Percentiles rank a stretch among this genome's conserved stretches.
Conservation (phyloP, 2,797 vertebrate species). For the Syndactyla subalaris region DNA sequence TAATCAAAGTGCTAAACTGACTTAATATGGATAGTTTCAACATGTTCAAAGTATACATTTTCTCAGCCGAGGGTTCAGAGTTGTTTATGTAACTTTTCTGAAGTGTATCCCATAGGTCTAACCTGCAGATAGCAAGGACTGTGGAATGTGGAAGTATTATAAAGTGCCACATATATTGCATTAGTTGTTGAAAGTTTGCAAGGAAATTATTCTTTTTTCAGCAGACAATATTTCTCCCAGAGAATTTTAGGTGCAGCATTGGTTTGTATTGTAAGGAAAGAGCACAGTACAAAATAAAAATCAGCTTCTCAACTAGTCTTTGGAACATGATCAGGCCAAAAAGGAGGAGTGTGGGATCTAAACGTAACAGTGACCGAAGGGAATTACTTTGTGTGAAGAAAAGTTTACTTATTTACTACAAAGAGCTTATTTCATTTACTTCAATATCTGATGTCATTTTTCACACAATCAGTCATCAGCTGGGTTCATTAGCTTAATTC, state of each 20-base stretch:
- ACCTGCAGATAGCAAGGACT: slow-evolving; percentile 62
- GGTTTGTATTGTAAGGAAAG: background rate
- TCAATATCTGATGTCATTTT: slow-evolving; percentile 12
- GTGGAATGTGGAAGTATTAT: slow-evolving; percentile 67
- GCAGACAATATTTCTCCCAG: slow-evolving; percentile 32
- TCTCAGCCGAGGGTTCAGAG: slow-evolving; percentile 71
- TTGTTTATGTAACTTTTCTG: slow-evolving; percentile 82
- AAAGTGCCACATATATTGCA: slow-evolving; percentile 22
- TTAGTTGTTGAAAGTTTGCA: slow-evolving; percentile 42
- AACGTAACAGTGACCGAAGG: background rate
- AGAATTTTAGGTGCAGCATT: background rate
- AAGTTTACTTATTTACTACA: background rate
- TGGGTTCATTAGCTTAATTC: background rate
- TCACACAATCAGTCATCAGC: background rate
- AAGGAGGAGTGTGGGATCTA: background rate
- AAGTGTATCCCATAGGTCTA: slow-evolving; percentile 74
- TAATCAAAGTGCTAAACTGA: slow-evolving; percentile 98
- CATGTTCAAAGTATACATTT: slow-evolving; percentile 81
- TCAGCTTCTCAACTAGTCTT: background rate
- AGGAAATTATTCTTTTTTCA: slow-evolving; percentile 45
- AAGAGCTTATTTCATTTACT: background rate
- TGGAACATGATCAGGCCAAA: background rate
- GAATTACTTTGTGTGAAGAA: background rate
- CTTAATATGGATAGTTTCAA: slow-evolving; percentile 87
- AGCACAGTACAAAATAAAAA: background rate